Base-by-base conservation (phyloP, 1,140 invertebrate species). In the Nautilus pompilius region DNA sequence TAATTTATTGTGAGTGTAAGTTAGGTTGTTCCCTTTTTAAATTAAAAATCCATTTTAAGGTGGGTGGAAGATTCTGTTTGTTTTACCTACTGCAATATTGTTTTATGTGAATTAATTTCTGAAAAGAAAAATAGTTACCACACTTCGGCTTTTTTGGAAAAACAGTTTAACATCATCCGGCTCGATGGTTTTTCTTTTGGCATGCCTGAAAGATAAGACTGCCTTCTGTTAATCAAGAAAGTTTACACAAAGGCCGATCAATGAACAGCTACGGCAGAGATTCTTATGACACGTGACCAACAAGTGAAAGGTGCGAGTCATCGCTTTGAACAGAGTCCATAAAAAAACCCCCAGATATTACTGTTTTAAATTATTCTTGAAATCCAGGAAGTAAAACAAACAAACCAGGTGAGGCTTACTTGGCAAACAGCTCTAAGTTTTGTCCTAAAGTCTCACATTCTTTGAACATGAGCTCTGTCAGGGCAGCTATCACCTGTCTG, bases 81-180 rank as follows among this genome's bases (percentile, higher is more conserved):
- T n/a, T n/a, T n/a, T n/a, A n/a, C n/a, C n/a, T n/a, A n/a, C n/a
- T n/a, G n/a, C n/a, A n/a, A n/a, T n/a, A n/a, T n/a, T n/a, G 20
- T 2, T 59, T 45, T 8, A 26, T 15, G 6, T 28, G 13, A 15
- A 17, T 46, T 3, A 10, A 3, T 29, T 24, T 46, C n/a, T 46
- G 13, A 36, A 24, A 59, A 22, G 13, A 46, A 10, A 49, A 15
- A 32, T 59, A 59, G 49, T 59, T 62, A 75, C 73, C 64, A 75
- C 54, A 51, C 58, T 63, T 53, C 62, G 66, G 41, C 63, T 71
- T 59, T 68, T 74, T 41, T 75, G 69, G 20, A 67, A 58, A 5
- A 77, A 48, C 26, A 78, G 58, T 56, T 69, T 71, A 3, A 78
- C 73, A 73, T 78, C 76, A 66, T 77, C 76, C 32, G 63, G 54